Evolutionary conservation across 2,888 invertebrate species (phyloP).

Genomic region (Ophion obscuratus): DNA sequence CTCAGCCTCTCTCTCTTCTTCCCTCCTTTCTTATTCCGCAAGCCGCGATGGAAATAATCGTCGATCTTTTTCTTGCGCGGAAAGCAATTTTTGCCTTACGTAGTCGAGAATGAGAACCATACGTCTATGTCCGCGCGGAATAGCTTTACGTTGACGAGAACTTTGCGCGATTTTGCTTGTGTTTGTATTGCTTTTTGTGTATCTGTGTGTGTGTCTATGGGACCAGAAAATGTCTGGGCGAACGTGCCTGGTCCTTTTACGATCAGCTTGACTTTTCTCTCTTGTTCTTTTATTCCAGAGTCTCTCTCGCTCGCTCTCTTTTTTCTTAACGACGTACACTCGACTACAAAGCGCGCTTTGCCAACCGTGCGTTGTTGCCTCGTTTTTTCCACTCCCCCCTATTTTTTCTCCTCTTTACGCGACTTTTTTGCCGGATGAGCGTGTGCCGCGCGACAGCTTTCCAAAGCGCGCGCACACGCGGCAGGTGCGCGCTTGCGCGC

Average conservation of each 20-base stretch:
- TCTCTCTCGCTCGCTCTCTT: slow-evolving; percentile 17
- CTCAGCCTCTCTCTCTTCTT: slow-evolving; percentile 7
- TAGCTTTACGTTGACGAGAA: too few species aligned
- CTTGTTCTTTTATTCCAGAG: slow-evolving; percentile 59
- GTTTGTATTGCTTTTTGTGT: slow-evolving; percentile 1
- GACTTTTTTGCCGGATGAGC: slow-evolving; percentile 55
- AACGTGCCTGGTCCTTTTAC: slow-evolving; percentile 64
- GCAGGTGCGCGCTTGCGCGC: slow-evolving; percentile 46
- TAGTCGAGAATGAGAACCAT: slow-evolving; percentile 50
- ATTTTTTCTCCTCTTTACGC: slow-evolving; percentile 29
- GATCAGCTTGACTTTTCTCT: slow-evolving; percentile 34
- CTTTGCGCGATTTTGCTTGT: too few species aligned
- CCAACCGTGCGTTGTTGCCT: slow-evolving; percentile 9
- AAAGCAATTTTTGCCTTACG: slow-evolving; percentile 56
- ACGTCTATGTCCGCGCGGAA: slow-evolving; percentile 51
- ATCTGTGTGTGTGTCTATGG: background rate
- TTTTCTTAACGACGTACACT: slow-evolving; percentile 29
- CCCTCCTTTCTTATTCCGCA: slow-evolving; percentile 16
- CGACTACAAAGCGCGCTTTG: slow-evolving; percentile 63
- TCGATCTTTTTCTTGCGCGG: slow-evolving; percentile 41
- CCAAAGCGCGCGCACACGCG: slow-evolving; percentile 24
- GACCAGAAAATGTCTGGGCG: slow-evolving; percentile 54
- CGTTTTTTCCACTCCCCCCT: background rate
- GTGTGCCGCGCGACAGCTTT: slow-evolving; percentile 58
- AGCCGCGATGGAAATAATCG: slow-evolving; percentile 45